Base-by-base conservation (phyloP, 2,888 invertebrate species). In the Tromatobia lineatoria region DNA sequence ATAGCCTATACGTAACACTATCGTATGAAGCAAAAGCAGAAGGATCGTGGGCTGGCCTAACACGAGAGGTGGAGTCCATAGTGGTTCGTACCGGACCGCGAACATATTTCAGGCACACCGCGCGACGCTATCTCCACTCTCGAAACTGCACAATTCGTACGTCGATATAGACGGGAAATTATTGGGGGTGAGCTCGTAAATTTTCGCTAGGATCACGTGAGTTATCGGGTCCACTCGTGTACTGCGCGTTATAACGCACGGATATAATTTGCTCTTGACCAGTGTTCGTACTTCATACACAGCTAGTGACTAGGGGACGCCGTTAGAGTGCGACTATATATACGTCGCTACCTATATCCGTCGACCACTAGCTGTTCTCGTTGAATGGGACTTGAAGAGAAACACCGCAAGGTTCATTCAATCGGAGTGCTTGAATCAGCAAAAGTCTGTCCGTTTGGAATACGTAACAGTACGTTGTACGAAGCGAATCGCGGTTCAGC, bases 41-140 rank as follows among this genome's bases (percentile, higher is more conserved):
- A 82, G 34, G 69, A 78, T 57, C 15, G 57, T 45, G 13, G 52
- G 29, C 50, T n/a, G 73, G 23, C 64, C 45, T 74, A 70, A 76
- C 64, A 61, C 59, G 10, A n/a, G 34, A n/a, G 29, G 29, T 34
- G 59, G 59, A 34, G 59, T 61, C 34, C 38, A 38, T 42, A 38
- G n/a, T 15, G 59, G 54, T 57, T 8, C 23, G 54, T 10, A 75
- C 10, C 50, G 45, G 45, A 75, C 38, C 64, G 61, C 67, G 23
- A 70, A 74, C 82, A 82, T 69, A 82, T 82, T 82, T 82, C 70
- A 74, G 70, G 59, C 70, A n/a, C 50, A 77, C 13, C 42, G 45
- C n/a, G 70, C 67, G 57, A 74, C 67, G 69, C 34, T 79, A 74
- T 78, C 52, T 71, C 42, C 45, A 45, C 42, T 50, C 52, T 71